Conservation (phyloP, 53 echinoderm and acorn worm genomes). For the Holothuria scabra region DNA sequence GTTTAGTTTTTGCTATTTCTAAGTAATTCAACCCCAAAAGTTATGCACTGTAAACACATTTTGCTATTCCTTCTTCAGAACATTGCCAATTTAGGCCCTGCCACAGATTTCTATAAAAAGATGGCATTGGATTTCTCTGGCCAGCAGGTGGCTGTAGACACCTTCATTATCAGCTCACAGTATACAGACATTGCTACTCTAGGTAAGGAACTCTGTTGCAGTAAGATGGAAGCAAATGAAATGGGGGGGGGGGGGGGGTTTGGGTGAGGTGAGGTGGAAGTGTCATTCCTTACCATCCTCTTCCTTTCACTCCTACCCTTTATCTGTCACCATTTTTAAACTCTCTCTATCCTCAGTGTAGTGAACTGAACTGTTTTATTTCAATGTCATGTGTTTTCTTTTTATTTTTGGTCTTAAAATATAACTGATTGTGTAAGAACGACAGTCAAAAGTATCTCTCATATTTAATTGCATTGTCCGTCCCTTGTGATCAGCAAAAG, state of each 20-base stretch:
- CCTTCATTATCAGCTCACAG: constrained; percentile 82
- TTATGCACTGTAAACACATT: too few relatives aligned
- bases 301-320: background rate
- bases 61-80: constrained; percentile 51
- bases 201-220: constrained; percentile 48
- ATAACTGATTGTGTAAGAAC: too few relatives aligned
- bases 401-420: too few relatives aligned
- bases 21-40: too few relatives aligned
- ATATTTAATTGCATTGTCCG: too few relatives aligned
- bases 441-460: too few relatives aligned
- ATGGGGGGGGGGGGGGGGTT: background rate
- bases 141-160: constrained; percentile 89
- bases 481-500: too few relatives aligned
- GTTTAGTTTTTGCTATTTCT: too few relatives aligned
- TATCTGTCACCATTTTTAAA: too few relatives aligned
- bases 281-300: background rate
- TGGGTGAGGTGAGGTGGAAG: background rate
- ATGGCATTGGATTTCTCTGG: constrained; percentile 94
- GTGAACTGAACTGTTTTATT: too few relatives aligned
- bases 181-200: constrained; percentile 95
- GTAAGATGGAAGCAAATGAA: background rate
- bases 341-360: too few relatives aligned
- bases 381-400: too few relatives aligned
- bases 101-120: constrained; percentile 99
- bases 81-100: constrained; percentile 95